These are phyloP conservation scores for Alectura lathami DNA, from an alignment of 2,113 vertebrate species.

Conservation along the genomic window DNA sequence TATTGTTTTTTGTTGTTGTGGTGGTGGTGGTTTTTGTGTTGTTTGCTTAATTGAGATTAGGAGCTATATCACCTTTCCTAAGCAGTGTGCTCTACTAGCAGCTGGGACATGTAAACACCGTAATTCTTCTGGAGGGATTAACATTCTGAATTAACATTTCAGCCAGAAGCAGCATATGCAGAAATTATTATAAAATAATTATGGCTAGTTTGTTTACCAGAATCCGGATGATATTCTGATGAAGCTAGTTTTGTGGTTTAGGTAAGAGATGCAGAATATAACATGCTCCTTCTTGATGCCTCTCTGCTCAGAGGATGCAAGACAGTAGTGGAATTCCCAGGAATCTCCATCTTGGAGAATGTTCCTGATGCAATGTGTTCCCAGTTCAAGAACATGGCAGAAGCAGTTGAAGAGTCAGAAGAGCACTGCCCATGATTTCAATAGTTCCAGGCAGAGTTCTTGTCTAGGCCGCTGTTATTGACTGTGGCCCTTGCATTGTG, in stretches of 20 bases:
- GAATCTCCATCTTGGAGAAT: neutral
- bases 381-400: neutral
- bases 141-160: neutral
- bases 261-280: neutral
- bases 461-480: neutral
- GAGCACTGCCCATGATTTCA: neutral
- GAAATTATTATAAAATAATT: neutral
- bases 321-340: neutral
- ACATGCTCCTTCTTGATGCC: neutral
- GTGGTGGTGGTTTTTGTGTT: neutral
- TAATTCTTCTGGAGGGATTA: neutral
- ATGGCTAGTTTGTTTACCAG: neutral
- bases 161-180: neutral
- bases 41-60: neutral
- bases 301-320: neutral
- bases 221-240: slow-evolving; percentile 26
- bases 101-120: neutral
- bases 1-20: neutral
- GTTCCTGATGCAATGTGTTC: neutral
- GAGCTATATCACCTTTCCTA: neutral
- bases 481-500: neutral
- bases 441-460: neutral
- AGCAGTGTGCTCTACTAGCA: neutral
- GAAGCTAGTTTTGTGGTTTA: slow-evolving; percentile 13
- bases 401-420: neutral